A percentile compares a stretch with the other conserved stretches of the same genome.
Conservation (phyloP, 2,113 vertebrate genomes). For the Canis aureus region DNA sequence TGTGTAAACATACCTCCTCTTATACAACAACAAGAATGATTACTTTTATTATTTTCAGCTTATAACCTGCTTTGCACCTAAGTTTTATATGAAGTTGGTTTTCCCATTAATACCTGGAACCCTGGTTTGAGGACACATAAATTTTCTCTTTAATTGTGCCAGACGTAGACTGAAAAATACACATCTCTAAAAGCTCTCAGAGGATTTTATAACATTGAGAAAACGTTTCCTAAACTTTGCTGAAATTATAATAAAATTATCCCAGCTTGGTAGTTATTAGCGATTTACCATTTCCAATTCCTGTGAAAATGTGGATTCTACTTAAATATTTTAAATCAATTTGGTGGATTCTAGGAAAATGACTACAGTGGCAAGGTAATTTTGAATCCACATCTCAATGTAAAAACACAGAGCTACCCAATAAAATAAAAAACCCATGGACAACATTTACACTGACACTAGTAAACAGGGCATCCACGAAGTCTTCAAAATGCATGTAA, state of each 20-base stretch:
- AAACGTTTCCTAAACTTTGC: neutral
- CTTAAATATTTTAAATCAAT: neutral
- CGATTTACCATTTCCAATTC: neutral
- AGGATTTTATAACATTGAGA: neutral
- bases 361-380: neutral
- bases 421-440: neutral
- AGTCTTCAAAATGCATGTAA: neutral
- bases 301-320: conserved; percentile 11
- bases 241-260: conserved; percentile 27
- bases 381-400: neutral
- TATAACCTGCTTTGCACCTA: conserved; percentile 7
- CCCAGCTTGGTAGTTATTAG: neutral
- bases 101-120: neutral
- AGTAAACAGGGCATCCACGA: neutral
- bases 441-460: neutral
- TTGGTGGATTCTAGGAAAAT: neutral
- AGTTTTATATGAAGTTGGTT: conserved; percentile 20
- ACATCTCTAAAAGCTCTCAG: neutral
- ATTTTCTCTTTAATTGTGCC: neutral
- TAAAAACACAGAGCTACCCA: neutral
- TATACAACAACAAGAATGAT: neutral
- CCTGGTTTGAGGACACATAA: neutral
- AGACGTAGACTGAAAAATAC: neutral
- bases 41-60: conserved; percentile 24
- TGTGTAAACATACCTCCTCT: neutral